Percentiles rank a stretch among this genome's conserved stretches.
These are phyloP conservation scores for Orycteropus afer DNA, from an alignment of 2,113 vertebrate genomes.

Conservation along the genomic window DNA sequence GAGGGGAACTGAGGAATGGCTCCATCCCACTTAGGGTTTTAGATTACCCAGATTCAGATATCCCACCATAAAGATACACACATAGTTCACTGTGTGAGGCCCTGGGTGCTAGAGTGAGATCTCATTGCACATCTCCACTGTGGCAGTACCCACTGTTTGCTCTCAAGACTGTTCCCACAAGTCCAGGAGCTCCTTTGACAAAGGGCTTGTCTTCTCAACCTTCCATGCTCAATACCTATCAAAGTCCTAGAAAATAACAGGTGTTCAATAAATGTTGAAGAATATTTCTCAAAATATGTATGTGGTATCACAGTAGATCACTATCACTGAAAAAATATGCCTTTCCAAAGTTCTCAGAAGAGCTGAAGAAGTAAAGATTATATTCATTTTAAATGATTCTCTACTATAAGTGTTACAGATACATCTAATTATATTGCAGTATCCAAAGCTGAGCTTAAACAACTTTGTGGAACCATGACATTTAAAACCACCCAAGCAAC, in stretches of 20 bases:
- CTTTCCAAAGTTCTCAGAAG: not conserved
- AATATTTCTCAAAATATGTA: not conserved
- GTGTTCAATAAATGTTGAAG: not conserved
- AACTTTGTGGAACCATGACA: not conserved
- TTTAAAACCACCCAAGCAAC: not conserved
- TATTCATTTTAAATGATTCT: not conserved
- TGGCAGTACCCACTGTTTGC: too few relatives aligned
- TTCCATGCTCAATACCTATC: not conserved
- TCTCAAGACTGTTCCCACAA: not conserved
- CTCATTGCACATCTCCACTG: not conserved
- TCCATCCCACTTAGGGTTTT: not conserved
- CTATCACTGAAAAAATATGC: not conserved
- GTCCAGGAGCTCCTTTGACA: not conserved
- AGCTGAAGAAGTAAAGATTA: constrained; percentile 2
- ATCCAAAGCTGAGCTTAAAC: not conserved
- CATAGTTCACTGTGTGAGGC: too few relatives aligned
- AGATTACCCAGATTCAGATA: not conserved
- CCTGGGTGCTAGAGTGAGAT: not conserved
- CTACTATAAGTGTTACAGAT: not conserved
- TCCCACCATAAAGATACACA: too few relatives aligned
- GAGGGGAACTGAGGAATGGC: not conserved
- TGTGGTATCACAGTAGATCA: not conserved
- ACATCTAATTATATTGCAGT: not conserved
- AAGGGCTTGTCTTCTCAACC: not conserved
- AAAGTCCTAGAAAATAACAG: not conserved